A percentile compares a stretch with the other conserved stretches of the same genome.
Conservation (phyloP, 2,888 invertebrate genomes). For the Morinoia aosen region DNA sequence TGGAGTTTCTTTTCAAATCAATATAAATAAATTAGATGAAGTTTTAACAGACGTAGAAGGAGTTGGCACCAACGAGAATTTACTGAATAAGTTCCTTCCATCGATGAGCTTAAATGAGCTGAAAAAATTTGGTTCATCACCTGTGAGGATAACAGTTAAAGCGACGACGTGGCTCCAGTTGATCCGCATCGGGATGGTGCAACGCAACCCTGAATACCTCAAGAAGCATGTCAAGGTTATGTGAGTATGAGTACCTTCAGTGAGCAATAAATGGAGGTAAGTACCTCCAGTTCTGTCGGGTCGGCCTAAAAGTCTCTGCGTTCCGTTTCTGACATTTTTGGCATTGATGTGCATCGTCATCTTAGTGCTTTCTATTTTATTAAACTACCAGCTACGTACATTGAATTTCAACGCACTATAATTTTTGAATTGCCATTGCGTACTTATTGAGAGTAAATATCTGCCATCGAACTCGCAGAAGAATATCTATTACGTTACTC, state of each 20-base stretch:
- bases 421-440: too few relatives aligned
- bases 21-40: not conserved
- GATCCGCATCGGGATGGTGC: not conserved
- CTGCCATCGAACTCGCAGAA: too few relatives aligned
- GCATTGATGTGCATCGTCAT: too few relatives aligned
- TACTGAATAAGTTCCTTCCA: not conserved
- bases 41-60: not conserved
- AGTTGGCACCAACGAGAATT: not conserved
- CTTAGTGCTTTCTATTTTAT: too few relatives aligned
- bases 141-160: not conserved
- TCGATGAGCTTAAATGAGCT: not conserved
- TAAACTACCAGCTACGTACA: too few relatives aligned
- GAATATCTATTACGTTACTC: too few relatives aligned
- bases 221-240: not conserved
- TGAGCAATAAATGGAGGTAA: too few relatives aligned
- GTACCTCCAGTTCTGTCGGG: too few relatives aligned
- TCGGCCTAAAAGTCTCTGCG: too few relatives aligned
- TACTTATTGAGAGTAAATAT: too few relatives aligned
- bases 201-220: not conserved
- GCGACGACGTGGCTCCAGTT: not conserved
- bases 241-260: not conserved
- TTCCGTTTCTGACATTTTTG: too few relatives aligned
- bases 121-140: not conserved
- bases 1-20: not conserved
- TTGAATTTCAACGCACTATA: too few relatives aligned